Percentiles rank a stretch among this genome's conserved stretches.
Conservation (phyloP, 2,113 vertebrate species). For the Loxodonta africana region DNA sequence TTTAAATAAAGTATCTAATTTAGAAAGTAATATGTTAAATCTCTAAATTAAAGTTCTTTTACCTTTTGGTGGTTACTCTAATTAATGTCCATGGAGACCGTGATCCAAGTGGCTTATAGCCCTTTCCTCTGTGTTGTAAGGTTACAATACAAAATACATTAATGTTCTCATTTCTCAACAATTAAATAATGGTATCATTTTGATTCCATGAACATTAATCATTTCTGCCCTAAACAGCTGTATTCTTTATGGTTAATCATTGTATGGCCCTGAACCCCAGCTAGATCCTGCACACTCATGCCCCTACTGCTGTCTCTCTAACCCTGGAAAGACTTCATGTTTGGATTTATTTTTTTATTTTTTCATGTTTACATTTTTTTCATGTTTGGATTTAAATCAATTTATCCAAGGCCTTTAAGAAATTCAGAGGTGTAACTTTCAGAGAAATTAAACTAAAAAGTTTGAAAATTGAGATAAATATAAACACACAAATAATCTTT, state of each 20-base stretch:
- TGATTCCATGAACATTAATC: neutral
- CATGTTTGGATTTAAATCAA: neutral
- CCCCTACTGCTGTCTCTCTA: neutral
- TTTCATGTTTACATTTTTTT: neutral
- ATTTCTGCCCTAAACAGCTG: neutral
- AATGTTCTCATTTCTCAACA: neutral
- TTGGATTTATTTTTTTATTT: neutral
- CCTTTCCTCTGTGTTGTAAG: neutral
- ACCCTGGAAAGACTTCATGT: neutral
- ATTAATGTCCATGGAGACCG: neutral
- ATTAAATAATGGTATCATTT: neutral
- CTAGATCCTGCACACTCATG: neutral
- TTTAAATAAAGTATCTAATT: neutral
- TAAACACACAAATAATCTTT: conserved; percentile 40
- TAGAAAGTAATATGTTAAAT: neutral
- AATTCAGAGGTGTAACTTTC: conserved; percentile 9
- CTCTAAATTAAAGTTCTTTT: neutral
- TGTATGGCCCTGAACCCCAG: neutral
- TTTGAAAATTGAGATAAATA: conserved; percentile 69
- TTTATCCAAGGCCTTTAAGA: neutral
- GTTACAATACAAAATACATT: neutral
- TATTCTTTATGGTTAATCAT: neutral
- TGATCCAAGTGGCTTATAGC: neutral
- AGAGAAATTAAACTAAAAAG: conserved; percentile 38
- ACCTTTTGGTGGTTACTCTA: neutral